Evolutionary conservation across 1,140 invertebrate genomes (phyloP).

Genomic region (Atta texana): DNA sequence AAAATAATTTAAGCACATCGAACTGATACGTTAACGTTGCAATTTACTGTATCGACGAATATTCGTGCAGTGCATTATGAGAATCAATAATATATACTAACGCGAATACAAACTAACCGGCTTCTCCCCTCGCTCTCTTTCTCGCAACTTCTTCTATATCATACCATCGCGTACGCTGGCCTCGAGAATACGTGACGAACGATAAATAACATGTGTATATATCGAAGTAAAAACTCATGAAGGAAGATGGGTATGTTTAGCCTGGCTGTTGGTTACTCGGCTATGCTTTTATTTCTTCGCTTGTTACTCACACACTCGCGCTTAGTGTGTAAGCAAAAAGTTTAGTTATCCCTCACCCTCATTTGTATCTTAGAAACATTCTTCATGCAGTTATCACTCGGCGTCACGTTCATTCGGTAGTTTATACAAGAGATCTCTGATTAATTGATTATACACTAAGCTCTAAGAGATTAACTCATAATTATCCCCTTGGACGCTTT

Average conservation of each 20-base stretch:
- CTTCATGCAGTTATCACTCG: background rate
- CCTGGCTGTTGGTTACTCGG: background rate
- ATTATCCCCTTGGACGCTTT: background rate
- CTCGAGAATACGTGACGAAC: slow-evolving; percentile 70
- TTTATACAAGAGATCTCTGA: background rate
- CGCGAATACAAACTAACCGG: slow-evolving; percentile 40
- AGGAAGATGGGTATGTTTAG: background rate
- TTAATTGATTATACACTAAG: slow-evolving; percentile 8
- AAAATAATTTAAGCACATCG: slow-evolving; percentile 69
- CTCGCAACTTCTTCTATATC: background rate
- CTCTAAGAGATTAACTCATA: background rate
- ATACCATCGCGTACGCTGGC: slow-evolving; percentile 53
- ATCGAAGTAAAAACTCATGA: slow-evolving; percentile 51
- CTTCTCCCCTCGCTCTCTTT: slow-evolving; percentile 15
- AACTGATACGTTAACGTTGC: slow-evolving; percentile 65
- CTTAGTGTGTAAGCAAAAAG: background rate
- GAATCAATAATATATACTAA: slow-evolving; percentile 56
- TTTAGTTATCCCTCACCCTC: background rate
- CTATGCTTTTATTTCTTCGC: background rate
- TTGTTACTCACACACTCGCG: background rate
- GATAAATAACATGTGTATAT: slow-evolving; percentile 77
- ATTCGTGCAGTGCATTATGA: slow-evolving; percentile 50
- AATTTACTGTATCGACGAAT: slow-evolving; percentile 62
- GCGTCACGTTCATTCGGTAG: background rate
- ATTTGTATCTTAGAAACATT: background rate